These are phyloP conservation scores for Chironomus tepperi DNA, from an alignment of 1,140 invertebrate genomes.

Conservation along the genomic window DNA sequence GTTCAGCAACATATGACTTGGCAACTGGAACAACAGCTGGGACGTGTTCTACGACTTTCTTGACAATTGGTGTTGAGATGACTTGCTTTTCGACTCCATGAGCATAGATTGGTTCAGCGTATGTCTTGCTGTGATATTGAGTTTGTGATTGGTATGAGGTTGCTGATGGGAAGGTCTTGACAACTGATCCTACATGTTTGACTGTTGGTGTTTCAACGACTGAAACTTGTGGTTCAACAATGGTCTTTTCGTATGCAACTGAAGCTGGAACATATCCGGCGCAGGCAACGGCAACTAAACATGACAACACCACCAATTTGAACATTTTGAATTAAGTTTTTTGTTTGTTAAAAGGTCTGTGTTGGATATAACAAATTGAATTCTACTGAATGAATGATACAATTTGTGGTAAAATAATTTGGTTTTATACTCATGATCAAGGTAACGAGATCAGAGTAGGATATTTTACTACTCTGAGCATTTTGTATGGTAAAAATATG, in stretches of 20 bases:
- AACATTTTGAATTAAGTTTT: constrained; percentile 4
- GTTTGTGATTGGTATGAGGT: constrained; percentile 42
- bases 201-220: constrained; percentile 30
- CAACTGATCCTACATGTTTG: constrained; percentile 32
- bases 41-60: constrained; percentile 27
- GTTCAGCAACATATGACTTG: constrained; percentile 29
- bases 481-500: neutral
- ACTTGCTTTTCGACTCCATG: constrained; percentile 33
- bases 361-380: neutral
- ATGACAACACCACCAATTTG: constrained; percentile 12
- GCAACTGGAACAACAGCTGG: constrained; percentile 24
- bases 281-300: neutral
- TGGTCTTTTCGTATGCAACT: neutral
- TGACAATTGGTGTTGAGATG: constrained; percentile 31
- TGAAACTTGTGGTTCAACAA: constrained; percentile 16
- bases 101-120: constrained; percentile 33
- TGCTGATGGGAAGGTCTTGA: constrained; percentile 36
- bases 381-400: neutral
- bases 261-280: neutral
- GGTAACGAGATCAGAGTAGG: no score
- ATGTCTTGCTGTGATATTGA: constrained; percentile 35
- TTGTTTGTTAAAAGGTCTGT: no score
- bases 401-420: neutral
- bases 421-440: neutral
- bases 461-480: neutral